Evolutionary conservation across 1,140 invertebrate species (phyloP), one percentile per base, ranked within the genome.

Genomic region (Diploscapter pachys): DNA sequence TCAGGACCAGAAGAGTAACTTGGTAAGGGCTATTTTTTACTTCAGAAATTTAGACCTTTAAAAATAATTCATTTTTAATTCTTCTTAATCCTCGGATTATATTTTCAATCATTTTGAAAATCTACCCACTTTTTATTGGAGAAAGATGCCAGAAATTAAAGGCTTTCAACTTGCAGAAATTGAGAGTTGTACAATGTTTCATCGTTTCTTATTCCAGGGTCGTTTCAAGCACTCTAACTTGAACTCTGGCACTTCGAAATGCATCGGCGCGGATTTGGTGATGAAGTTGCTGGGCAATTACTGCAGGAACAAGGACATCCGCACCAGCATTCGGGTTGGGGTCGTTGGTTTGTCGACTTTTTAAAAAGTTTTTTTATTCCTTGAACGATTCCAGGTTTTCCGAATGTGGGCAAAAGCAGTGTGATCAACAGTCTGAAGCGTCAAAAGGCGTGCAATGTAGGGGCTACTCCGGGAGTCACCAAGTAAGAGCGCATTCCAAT

Each of bases 361-460:
- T 31, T n/a, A n/a, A 31, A 31, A 31, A 31, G 31, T 31, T 31
- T 31, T 0, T 31, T 31, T 31, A 31, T 31, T 31, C 31, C 31
- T 31, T 31, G 31, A 31, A 31, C 31, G 31, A 71, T 73, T 65
- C 76, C 81, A 89, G 91, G 91, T 54, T 90, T 98, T 79, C 97
- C 97, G n/a, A 99, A 99, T 88, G 96, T 98, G 75, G 97, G 97
- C n/a, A 99, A 99, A 89, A 98, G 95, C 84, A 97, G 94, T 80
- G 91, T 99, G 56, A 99, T 99, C 72, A 99, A 99, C 89, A 98
- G 95, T 85, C 88, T 99, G 73, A 98, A 98, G 86, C 89, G 96
- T 80, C 92, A 90, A 56, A 91, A 91, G 84, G 92, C 93, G 8
- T 99, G 96, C 86, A 92, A 91, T 87, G 93, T 96, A 81, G 96